These are phyloP conservation scores for Pyrocephalus nanus DNA, from an alignment of 2,797 vertebrate genomes.

Conservation along the genomic window DNA sequence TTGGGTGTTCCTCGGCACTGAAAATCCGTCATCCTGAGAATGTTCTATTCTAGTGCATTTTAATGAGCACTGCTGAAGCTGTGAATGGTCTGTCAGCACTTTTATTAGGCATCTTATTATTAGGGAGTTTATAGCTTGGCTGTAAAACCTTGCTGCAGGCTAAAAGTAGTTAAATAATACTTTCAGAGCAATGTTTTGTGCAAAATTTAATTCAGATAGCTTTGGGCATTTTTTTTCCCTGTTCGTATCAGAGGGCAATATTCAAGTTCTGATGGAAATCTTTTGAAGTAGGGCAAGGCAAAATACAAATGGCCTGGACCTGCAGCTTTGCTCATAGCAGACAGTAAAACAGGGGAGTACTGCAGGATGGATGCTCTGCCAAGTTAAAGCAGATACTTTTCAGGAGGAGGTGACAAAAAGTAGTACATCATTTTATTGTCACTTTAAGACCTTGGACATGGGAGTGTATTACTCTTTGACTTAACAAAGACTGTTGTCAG, in stretches of 20 bases:
- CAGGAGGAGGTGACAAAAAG: background rate
- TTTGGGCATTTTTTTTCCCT: conserved; percentile 19
- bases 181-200: conserved; percentile 40
- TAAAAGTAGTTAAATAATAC: conserved; percentile 54
- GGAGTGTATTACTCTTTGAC: background rate
- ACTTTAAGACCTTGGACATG: background rate
- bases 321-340: background rate
- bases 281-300: background rate
- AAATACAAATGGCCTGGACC: background rate
- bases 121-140: conserved; percentile 41
- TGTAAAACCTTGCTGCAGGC: conserved; percentile 54
- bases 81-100: conserved; percentile 53
- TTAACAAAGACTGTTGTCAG: background rate
- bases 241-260: background rate
- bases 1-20: background rate
- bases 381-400: background rate
- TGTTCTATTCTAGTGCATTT: conserved; percentile 30
- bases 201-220: conserved; percentile 30
- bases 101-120: conserved; percentile 55
- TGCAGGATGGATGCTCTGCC: background rate
- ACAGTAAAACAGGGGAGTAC: background rate
- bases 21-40: conserved; percentile 16
- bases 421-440: background rate
- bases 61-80: conserved; percentile 26
- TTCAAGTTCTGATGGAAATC: conserved; percentile 15